Percentiles rank a stretch among this genome's conserved stretches.
Evolutionary conservation across 2,888 invertebrate species (phyloP).

Genomic region (Heteromurus nitidus): DNA sequence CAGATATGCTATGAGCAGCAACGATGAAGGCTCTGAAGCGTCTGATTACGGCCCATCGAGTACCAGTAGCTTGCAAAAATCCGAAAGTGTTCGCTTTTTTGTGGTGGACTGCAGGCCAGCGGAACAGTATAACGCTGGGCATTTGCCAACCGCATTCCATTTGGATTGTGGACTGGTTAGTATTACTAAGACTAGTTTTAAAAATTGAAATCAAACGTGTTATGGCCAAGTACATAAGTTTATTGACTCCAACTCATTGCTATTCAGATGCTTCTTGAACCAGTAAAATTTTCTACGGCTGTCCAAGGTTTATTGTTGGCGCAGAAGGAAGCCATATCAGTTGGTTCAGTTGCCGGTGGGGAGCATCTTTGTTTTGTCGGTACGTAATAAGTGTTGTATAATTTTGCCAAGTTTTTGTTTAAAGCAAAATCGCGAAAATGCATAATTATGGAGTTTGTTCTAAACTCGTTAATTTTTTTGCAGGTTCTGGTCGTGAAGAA

Average conservation of each 20-base stretch:
- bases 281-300: constrained; percentile 93
- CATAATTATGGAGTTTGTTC: background rate
- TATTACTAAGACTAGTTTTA: constrained; percentile 5
- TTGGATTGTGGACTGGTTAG: constrained; percentile 92
- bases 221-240: background rate
- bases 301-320: constrained; percentile 93
- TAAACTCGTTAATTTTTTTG: constrained; percentile 89
- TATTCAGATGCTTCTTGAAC: constrained; percentile 94
- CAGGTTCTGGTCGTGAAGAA: constrained; percentile 78
- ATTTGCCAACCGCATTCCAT: constrained; percentile 97
- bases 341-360: constrained; percentile 89
- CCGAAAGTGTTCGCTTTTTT: constrained; percentile 85
- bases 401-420: background rate
- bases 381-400: constrained; percentile 8
- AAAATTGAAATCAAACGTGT: background rate
- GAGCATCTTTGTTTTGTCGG: constrained; percentile 87
- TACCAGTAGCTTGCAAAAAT: constrained; percentile 42
- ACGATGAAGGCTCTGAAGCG: constrained; percentile 83
- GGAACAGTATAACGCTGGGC: constrained; percentile 97
- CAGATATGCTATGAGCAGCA: constrained; percentile 68
- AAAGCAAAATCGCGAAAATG: background rate
- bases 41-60: constrained; percentile 77
- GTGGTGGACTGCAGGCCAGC: constrained; percentile 97
- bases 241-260: background rate
- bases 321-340: constrained; percentile 89